Conservation (phyloP, 2,797 vertebrate genomes). For the Ptychadena robeensis region DNA sequence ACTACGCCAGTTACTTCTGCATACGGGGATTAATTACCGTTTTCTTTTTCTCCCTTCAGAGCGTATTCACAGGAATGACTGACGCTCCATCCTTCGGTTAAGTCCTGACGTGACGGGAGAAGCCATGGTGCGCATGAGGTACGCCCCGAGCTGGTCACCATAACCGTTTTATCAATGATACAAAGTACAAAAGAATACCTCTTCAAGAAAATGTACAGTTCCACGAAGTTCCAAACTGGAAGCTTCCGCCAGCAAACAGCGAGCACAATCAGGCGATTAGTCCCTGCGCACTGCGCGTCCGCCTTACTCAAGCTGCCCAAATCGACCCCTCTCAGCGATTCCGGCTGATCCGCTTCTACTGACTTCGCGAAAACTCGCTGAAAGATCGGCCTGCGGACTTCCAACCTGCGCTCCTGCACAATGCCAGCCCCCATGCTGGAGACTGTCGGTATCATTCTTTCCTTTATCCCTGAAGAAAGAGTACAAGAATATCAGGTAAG, state of each 20-base stretch:
- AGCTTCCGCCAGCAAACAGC: slow-evolving; percentile 74
- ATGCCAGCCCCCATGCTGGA: slow-evolving; percentile 89
- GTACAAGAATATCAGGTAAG: slow-evolving; percentile 93
- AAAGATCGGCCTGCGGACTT: slow-evolving; percentile 83
- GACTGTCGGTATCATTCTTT: slow-evolving; percentile 91
- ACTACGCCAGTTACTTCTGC: no score
- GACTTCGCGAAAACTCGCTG: slow-evolving; percentile 88
- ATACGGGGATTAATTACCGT: background rate
- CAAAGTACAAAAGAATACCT: slow-evolving; percentile 96
- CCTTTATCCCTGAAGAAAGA: slow-evolving; percentile 98
- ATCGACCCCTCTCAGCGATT: slow-evolving; percentile 91
- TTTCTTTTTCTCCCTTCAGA: slow-evolving; percentile 57
- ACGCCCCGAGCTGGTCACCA: slow-evolving; percentile 66
- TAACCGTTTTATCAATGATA: slow-evolving; percentile 87
- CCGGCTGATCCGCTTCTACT: slow-evolving; percentile 92
- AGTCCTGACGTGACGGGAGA: slow-evolving; percentile 45
- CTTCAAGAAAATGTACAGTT: slow-evolving; percentile 92
- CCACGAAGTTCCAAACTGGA: slow-evolving; percentile 88
- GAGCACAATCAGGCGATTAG: slow-evolving; percentile 83
- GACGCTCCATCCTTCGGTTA: background rate
- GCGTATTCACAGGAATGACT: slow-evolving; percentile 38
- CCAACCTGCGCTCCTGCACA: slow-evolving; percentile 86
- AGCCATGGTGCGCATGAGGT: slow-evolving; percentile 75
- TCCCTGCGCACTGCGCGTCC: slow-evolving; percentile 87
- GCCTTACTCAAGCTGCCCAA: slow-evolving; percentile 90